Evolutionary conservation across 2,797 vertebrate species (phyloP).

Genomic region (Onychomys torridus): DNA sequence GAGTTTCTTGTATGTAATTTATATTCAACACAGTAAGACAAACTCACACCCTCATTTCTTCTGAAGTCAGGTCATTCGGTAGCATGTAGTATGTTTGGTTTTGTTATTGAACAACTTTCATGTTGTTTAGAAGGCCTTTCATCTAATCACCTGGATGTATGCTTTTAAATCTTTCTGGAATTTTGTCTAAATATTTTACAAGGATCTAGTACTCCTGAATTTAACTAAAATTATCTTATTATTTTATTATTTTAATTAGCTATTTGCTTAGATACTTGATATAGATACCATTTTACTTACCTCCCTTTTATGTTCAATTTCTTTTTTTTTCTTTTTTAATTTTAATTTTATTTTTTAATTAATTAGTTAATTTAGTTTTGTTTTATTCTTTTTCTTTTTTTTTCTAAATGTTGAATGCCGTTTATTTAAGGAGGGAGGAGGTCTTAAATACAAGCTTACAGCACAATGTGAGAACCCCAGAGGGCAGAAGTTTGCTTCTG

Average conservation of each 20-base stretch:
- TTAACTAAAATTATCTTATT: not conserved
- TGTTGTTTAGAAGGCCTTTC: not conserved
- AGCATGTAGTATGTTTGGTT: not conserved
- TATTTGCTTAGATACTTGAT: not conserved
- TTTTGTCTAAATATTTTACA: not conserved
- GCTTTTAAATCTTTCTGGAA: not conserved
- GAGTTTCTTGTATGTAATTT: not conserved
- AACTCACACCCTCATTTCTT: not conserved
- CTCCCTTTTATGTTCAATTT: not conserved
- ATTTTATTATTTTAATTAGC: slow-evolving; percentile 1
- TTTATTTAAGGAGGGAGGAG: too few relatives aligned
- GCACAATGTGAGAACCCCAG: too few relatives aligned
- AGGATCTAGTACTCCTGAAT: not conserved
- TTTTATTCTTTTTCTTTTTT: too few relatives aligned
- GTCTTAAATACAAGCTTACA: too few relatives aligned
- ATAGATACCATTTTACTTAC: not conserved
- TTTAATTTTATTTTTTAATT: too few relatives aligned
- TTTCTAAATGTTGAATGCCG: too few relatives aligned
- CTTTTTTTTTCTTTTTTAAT: too few relatives aligned
- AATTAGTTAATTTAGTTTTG: too few relatives aligned
- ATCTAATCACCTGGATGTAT: not conserved
- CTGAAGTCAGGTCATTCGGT: not conserved
- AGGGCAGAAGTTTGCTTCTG: too few relatives aligned
- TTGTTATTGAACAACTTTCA: not conserved
- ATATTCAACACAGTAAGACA: not conserved